Evolutionary conservation across 2,113 vertebrate species (phyloP).

Genomic region (Varanus komodoensis): DNA sequence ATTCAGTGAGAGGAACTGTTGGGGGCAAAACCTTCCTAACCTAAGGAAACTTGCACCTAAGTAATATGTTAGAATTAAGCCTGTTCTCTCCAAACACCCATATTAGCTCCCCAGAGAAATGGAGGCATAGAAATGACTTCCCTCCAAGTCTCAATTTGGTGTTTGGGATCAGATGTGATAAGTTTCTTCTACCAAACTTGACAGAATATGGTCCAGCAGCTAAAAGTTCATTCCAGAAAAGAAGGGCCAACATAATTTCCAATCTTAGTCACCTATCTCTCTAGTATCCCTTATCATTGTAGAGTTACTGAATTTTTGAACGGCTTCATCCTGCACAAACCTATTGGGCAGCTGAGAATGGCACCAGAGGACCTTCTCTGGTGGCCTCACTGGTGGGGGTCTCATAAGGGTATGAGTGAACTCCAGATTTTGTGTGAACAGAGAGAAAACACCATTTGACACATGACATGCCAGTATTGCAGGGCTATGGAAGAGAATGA

Average conservation of each 20-base stretch:
- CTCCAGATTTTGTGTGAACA: no score
- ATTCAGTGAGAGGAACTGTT: no score
- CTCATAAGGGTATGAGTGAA: no score
- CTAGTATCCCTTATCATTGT: background rate
- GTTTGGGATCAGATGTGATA: no score
- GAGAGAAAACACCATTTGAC: background rate
- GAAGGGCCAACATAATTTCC: background rate
- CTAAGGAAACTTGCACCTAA: no score
- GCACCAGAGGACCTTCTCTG: background rate
- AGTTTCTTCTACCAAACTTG: background rate
- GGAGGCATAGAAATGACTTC: background rate
- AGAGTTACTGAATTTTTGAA: background rate
- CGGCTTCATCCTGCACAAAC: background rate
- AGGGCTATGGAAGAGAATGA: background rate
- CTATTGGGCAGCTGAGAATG: background rate
- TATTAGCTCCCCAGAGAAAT: background rate
- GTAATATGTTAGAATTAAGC: background rate
- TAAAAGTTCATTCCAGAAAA: background rate
- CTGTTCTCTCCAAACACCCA: background rate
- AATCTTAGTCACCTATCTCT: background rate
- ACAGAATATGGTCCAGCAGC: no score
- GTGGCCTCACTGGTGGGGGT: no score
- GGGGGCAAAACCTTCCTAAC: background rate
- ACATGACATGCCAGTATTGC: background rate
- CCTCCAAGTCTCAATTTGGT: no score